These are phyloP conservation scores for Lycophotia porphyrea DNA, from an alignment of 2,888 invertebrate genomes.

Conservation along the genomic window DNA sequence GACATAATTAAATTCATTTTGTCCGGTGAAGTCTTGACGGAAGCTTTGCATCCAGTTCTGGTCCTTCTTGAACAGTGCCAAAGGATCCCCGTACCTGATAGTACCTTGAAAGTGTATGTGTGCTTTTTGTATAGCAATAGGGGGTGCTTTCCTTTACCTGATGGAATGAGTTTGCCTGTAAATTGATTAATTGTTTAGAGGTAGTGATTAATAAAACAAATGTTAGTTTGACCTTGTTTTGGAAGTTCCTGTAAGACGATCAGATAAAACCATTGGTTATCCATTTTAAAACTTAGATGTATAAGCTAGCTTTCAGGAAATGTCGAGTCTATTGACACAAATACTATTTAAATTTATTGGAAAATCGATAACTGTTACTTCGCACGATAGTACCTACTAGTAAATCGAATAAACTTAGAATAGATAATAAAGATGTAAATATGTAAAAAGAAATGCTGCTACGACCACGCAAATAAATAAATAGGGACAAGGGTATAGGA, in stretches of 20 bases:
- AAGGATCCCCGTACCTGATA: slow-evolving; percentile 74
- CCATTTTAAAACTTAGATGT: background rate
- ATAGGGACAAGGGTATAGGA: background rate
- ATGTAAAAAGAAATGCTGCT: no score
- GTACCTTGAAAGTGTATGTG: slow-evolving; percentile 79
- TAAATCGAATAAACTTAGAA: background rate
- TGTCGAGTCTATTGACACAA: background rate
- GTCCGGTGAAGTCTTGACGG: slow-evolving; percentile 74
- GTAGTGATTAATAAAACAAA: background rate
- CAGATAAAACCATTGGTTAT: background rate
- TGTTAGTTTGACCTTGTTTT: background rate
- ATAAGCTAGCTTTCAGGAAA: background rate
- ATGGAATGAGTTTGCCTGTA: slow-evolving; percentile 79
- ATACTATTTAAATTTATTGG: background rate
- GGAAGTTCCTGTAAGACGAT: background rate
- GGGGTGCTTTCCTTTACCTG: slow-evolving; percentile 82
- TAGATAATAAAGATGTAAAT: background rate
- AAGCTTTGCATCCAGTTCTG: slow-evolving; percentile 82
- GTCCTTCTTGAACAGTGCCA: slow-evolving; percentile 83
- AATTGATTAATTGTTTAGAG: slow-evolving; percentile 44
- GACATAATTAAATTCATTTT: slow-evolving; percentile 70
- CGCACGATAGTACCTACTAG: background rate
- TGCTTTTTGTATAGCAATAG: slow-evolving; percentile 77
- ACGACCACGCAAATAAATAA: background rate
- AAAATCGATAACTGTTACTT: background rate